Base-by-base conservation (phyloP, 2,797 vertebrate genomes). In the Cossypha niveicapilla region DNA sequence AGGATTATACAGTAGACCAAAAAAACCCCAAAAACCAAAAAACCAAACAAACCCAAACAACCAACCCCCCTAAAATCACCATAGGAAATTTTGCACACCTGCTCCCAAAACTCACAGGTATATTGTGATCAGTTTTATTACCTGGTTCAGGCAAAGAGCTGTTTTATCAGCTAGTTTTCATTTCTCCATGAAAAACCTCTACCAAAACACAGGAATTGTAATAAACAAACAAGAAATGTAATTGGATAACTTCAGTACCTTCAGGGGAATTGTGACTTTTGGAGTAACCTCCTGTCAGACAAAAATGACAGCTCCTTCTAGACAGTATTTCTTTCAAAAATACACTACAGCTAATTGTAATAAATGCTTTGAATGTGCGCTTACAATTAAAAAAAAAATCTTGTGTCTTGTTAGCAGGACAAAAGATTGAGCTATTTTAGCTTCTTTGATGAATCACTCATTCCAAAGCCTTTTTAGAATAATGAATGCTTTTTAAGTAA, bases 401-500 rank as follows among this genome's bases (percentile, higher is more conserved):
- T 13, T 7, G 7, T 56, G 18, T 39, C 79, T 84, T 66, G 35
- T 66, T 81, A 76, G 28, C 35, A 86, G 79, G 35, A 70, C 65
- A 70, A 8, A 65, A 77, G 13, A 58, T 39, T 51, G 53, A 86
- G 44, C 34, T 84, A 27, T 78, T 86, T 74, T 75, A 63, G 15
- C 7, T 79, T 66, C 63, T 85, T 85, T 54, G 35, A 54, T 68
- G 77, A 74, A 91, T 63, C 50, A 66, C 4, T 93, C 25, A 54
- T 77, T 87, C 24, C 45, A 83, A 72, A 91, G 77, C 34, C 32
- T 53, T 88, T 83, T 57, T 54, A 67, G 25, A 77, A 42, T 23
- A 75, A 86, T 61, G 63, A 73, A 61, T 83, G 42, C 24, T 75
- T 54, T 89, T 82, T 21, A 77, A 74, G 57, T 57, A 91, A 94